phyloP scores from a whole-genome alignment of 2,797 vertebrate genomes.

The Prunella strophiata region DNA sequence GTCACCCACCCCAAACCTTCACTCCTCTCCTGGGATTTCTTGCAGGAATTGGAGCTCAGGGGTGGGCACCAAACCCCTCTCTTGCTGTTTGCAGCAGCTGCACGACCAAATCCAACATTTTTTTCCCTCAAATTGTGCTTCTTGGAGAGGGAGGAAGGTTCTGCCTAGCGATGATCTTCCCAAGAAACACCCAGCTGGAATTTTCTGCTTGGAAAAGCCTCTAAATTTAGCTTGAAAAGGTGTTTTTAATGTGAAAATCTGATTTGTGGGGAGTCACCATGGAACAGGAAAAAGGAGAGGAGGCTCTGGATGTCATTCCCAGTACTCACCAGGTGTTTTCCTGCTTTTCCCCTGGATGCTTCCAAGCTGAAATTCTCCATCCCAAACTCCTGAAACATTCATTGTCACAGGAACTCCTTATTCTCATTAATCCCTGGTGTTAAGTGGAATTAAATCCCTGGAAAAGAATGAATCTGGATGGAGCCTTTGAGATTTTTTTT shows the following conservation, averaged over 20 bases:
- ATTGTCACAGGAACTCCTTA: background rate
- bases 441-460: background rate
- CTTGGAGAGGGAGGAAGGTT: background rate
- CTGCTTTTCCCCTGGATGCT: background rate
- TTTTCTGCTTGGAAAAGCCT: background rate
- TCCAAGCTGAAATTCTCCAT: background rate
- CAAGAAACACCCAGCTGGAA: background rate
- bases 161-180: background rate
- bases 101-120: rapidly evolving
- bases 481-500: background rate
- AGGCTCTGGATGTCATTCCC: background rate
- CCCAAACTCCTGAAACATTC: background rate
- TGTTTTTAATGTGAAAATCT: background rate
- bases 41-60: background rate
- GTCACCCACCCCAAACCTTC: background rate
- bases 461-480: background rate
- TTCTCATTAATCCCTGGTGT: background rate
- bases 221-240: rapidly evolving
- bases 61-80: background rate
- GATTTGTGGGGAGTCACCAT: background rate
- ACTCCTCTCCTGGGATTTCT: background rate
- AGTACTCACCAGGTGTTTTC: background rate
- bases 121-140: background rate
- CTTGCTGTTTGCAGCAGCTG: background rate
- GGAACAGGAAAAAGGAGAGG: background rate